Percentiles rank a stretch among this genome's conserved stretches.
Evolutionary conservation across 1,140 invertebrate genomes (phyloP).

Genomic region (Pogonomyrmex californicus): DNA sequence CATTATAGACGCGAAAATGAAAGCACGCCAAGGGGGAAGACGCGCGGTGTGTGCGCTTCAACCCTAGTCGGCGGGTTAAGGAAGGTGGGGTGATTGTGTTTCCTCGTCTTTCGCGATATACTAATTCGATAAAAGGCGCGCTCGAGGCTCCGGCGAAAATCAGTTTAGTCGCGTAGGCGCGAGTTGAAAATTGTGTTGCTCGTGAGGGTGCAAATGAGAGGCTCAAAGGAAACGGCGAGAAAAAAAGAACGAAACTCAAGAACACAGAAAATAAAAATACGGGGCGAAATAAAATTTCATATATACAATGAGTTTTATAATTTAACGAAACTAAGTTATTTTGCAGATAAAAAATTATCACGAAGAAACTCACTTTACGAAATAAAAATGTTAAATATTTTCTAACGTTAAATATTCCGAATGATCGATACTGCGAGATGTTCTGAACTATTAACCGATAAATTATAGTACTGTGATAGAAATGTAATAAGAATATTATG

Average conservation of each 20-base stretch:
- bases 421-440: background rate
- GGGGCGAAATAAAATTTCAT: constrained; percentile 18
- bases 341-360: background rate
- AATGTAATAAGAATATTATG: constrained; percentile 10
- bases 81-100: constrained; percentile 56
- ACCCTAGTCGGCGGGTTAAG: constrained; percentile 18
- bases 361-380: background rate
- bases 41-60: background rate
- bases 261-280: constrained; percentile 27
- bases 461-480: background rate
- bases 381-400: constrained; percentile 16
- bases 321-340: constrained; percentile 8
- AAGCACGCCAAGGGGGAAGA: constrained; percentile 4
- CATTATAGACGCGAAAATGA: constrained; percentile 54
- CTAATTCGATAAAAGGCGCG: constrained; percentile 74
- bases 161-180: constrained; percentile 75
- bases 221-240: constrained; percentile 26
- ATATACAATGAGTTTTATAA: background rate
- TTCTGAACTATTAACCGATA: background rate
- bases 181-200: constrained; percentile 77
- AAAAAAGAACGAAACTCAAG: constrained; percentile 18
- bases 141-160: constrained; percentile 70
- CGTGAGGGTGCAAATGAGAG: constrained; percentile 42
- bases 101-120: constrained; percentile 66
- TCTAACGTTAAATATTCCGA: background rate